Evolutionary conservation across 2,113 vertebrate genomes (phyloP), one percentile per base, ranked within the genome.

Genomic region (Gallinago undulata): DNA sequence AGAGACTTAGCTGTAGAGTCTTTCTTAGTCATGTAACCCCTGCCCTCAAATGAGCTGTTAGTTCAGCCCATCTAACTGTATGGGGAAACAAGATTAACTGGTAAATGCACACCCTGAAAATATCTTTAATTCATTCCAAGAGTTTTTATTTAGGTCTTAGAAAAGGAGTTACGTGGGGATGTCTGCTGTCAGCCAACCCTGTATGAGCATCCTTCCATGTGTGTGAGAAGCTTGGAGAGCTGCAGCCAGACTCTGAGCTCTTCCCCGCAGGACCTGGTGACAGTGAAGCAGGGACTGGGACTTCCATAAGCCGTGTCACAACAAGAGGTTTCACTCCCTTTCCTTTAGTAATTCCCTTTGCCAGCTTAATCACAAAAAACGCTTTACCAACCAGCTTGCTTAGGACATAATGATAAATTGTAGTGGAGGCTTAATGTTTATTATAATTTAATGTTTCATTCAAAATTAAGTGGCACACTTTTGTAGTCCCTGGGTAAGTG

Each of bases 381-480:
- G 13, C 73, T 96, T 96, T 96, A 74, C 92, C 31, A 67, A 79
- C 78, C 89, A 93, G 73, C 82, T 84, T 94, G 74, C 91, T 73
- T 85, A 63, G 73, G 92, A 80, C 73, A 43, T 39, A 76, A 76
- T 89, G 94, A 96, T 94, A 87, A 92, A 92, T 95, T 94, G 78
- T 68, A 81, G 75, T 10, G 21, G 55, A 68, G 41, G 69, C 82
- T 93, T 95, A 87, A 90, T 88, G 90, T 94, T 93, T 94, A 91
- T 95, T 93, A 66, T 87, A 78, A 93, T 92, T 94, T 93, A 74
- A 93, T 87, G 87, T 89, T 95, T 96, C 91, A 93, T 92, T 91
- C 79, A 95, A 84, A 95, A 97, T 97, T 96, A 97, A 95, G 82
- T 63, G 93, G 41, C 81, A 19, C 6, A 1, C 51, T 87, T 43